Percentiles rank a stretch among this genome's conserved stretches.
Conservation (phyloP, 1,140 invertebrate species). For the Spodoptera frugiperda region DNA sequence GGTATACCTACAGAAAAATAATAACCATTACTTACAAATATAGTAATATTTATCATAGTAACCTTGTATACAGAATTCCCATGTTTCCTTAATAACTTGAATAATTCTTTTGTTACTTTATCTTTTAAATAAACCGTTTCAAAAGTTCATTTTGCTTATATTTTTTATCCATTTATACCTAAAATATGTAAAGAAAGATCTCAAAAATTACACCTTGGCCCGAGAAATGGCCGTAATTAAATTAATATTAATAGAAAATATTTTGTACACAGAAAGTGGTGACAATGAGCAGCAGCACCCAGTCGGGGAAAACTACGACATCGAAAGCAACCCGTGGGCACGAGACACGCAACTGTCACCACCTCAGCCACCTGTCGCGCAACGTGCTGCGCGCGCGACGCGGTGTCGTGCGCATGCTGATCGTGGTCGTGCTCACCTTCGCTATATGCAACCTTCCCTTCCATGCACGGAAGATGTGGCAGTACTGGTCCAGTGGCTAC, state of each 20-base stretch:
- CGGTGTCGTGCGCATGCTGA: constrained; percentile 92
- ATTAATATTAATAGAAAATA: constrained; percentile 19
- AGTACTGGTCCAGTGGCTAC: constrained; percentile 89
- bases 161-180: no score
- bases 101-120: no score
- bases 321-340: constrained; percentile 64
- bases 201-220: no score
- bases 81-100: no score
- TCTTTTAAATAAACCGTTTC: no score
- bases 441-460: constrained; percentile 94
- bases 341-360: constrained; percentile 77
- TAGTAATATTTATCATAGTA: no score
- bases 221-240: no score
- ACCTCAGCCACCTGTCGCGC: constrained; percentile 88
- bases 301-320: constrained; percentile 54
- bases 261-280: constrained; percentile 61
- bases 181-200: no score
- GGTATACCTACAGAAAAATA: no score
- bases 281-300: constrained; percentile 52
- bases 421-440: constrained; percentile 93
- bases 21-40: no score
- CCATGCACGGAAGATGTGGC: constrained; percentile 94
- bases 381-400: constrained; percentile 90
- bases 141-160: background rate
- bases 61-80: no score